A percentile compares a stretch with the other conserved stretches of the same genome.
phyloP scores from a whole-genome alignment of 2,113 vertebrate species.

The Embiotoca jacksoni region DNA sequence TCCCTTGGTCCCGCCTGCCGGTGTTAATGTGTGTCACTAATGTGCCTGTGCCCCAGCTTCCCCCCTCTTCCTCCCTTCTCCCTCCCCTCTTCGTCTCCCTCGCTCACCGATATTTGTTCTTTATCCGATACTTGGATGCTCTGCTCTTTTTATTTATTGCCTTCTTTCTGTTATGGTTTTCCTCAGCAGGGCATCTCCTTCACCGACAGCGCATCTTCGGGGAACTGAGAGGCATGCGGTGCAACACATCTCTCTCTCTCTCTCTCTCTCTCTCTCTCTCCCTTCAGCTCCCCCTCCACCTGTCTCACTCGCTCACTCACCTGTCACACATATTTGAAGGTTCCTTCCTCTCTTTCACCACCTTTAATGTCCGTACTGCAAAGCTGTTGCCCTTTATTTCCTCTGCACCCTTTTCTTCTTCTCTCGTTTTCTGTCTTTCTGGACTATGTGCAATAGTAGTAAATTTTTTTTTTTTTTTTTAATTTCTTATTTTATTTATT shows the following conservation, averaged over 20 bases:
- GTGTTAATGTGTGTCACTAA: conserved; percentile 61
- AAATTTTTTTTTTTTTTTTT: too few relatives aligned
- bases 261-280: conserved; percentile 31
- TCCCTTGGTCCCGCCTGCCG: conserved; percentile 27
- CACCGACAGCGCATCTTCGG: conserved; percentile 43
- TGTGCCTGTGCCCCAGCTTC: conserved; percentile 64
- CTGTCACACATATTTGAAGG: conserved; percentile 34
- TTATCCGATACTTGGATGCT: conserved; percentile 23
- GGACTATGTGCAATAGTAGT: not conserved
- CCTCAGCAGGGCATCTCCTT: conserved; percentile 65
- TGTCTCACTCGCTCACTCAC: conserved; percentile 35
- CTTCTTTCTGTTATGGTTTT: conserved; percentile 29
- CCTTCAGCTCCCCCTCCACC: conserved; percentile 1
- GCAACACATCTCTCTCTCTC: conserved; percentile 26
- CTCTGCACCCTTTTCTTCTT: not conserved
- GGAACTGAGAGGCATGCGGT: conserved; percentile 58
- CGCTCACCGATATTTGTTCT: conserved; percentile 23
- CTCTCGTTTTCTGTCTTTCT: not conserved
- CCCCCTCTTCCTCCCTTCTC: conserved; percentile 30
- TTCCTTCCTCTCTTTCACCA: conserved; percentile 12
- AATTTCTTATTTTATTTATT: too few relatives aligned
- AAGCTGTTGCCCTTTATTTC: not conserved
- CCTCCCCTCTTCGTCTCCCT: not conserved
- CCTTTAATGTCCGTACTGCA: not conserved
- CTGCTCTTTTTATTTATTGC: conserved; percentile 15